Evolutionary conservation across 2,888 invertebrate genomes (phyloP).

Genomic region (Anarsia innoxiella): DNA sequence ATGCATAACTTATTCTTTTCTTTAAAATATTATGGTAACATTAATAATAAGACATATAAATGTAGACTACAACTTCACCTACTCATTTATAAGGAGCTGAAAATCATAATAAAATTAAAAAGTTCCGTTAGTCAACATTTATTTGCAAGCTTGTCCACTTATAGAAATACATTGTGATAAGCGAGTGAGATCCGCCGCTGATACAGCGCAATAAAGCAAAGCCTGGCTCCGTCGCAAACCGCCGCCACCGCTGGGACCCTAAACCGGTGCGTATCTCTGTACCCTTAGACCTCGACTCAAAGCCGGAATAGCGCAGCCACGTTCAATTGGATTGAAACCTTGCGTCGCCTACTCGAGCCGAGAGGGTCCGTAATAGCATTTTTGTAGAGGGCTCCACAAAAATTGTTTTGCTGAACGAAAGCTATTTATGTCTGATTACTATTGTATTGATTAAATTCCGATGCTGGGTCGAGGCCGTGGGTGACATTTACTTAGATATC

Average conservation of each 20-base stretch:
- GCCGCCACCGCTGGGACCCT: slow-evolving; percentile 29
- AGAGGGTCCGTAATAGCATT: slow-evolving; percentile 62
- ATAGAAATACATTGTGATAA: too few species aligned
- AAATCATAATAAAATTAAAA: too few species aligned
- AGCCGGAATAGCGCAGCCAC: slow-evolving; percentile 40
- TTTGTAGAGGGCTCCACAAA: slow-evolving; percentile 49
- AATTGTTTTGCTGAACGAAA: slow-evolving; percentile 52
- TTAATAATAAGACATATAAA: too few species aligned
- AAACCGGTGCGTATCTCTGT: slow-evolving; percentile 42
- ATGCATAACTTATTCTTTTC: too few species aligned
- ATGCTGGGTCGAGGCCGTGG: slow-evolving; percentile 15
- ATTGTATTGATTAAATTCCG: slow-evolving; percentile 47
- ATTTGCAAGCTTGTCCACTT: too few species aligned
- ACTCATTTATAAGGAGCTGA: too few species aligned
- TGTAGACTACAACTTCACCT: too few species aligned
- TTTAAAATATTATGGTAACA: too few species aligned
- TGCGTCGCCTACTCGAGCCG: slow-evolving; percentile 38
- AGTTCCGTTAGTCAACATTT: too few species aligned
- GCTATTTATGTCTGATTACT: slow-evolving; percentile 55
- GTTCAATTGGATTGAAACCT: slow-evolving; percentile 62
- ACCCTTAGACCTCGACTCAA: slow-evolving; percentile 31
- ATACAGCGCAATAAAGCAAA: slow-evolving; percentile 5
- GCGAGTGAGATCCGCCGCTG: not conserved
- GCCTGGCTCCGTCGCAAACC: not conserved
- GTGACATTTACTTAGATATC: slow-evolving; percentile 8